A percentile compares a stretch with the other conserved stretches of the same genome.
These are phyloP conservation scores for Leuctra nigra DNA, from an alignment of 2,888 invertebrate species.

Conservation along the genomic window DNA sequence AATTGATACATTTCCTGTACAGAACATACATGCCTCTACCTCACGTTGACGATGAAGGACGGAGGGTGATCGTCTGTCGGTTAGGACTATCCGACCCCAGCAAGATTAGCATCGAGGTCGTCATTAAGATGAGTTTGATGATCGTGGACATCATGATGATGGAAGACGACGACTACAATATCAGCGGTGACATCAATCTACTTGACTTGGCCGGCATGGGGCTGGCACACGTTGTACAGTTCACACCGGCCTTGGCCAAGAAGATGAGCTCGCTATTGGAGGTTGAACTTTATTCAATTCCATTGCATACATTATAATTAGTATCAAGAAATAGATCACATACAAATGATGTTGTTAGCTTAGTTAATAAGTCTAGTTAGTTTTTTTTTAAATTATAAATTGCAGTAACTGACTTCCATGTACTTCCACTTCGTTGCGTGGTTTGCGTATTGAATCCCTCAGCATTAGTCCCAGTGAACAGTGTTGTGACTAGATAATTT, in stretches of 20 bases:
- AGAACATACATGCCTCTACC: conserved; percentile 29
- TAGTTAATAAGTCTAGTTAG: too few relatives aligned
- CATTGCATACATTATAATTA: too few relatives aligned
- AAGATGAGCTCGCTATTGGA: conserved; percentile 45
- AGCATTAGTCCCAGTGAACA: too few relatives aligned
- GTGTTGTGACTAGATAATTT: too few relatives aligned
- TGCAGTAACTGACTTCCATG: too few relatives aligned
- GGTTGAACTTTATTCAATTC: too few relatives aligned
- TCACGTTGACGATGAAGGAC: conserved; percentile 39
- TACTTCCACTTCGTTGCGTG: too few relatives aligned
- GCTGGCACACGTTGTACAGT: conserved; percentile 50
- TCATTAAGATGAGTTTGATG: conserved; percentile 48
- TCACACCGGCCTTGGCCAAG: conserved; percentile 52
- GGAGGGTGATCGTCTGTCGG: conserved; percentile 47
- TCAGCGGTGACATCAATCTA: conserved; percentile 33
- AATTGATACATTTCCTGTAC: too few relatives aligned
- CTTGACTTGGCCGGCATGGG: conserved; percentile 51
- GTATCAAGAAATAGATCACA: too few relatives aligned
- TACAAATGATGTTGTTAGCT: too few relatives aligned
- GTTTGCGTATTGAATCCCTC: too few relatives aligned
- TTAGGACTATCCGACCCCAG: conserved; percentile 45
- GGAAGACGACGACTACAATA: conserved; percentile 49
- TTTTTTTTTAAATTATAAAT: too few relatives aligned
- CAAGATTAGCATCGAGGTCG: conserved; percentile 42
- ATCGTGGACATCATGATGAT: conserved; percentile 50